A percentile compares a stretch with the other conserved stretches of the same genome.
These are phyloP conservation scores for Emydocephalus ijimae DNA, from an alignment of 2,113 vertebrate genomes.

Conservation along the genomic window DNA sequence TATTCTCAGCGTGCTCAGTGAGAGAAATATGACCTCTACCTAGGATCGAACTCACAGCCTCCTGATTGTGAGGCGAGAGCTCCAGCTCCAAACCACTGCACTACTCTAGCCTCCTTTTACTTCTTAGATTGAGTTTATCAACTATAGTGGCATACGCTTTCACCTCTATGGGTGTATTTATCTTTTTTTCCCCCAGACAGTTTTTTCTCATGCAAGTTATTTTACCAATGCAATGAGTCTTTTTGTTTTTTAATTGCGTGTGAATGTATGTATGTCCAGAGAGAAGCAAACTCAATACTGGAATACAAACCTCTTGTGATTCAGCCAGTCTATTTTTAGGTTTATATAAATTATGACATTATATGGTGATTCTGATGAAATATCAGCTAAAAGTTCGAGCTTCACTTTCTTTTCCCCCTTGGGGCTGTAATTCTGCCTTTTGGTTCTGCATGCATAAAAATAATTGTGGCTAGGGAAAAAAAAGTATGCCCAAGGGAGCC, in stretches of 20 bases:
- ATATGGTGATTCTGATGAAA: not conserved
- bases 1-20: no score
- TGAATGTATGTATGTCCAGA: not conserved
- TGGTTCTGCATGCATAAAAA: slow-evolving; percentile 14
- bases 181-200: not conserved
- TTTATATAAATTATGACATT: not conserved
- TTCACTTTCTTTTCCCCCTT: not conserved
- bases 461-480: not conserved
- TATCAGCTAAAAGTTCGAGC: not conserved
- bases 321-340: not conserved
- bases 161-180: not conserved
- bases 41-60: no score
- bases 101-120: no score
- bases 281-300: not conserved
- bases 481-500: not conserved
- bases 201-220: not conserved
- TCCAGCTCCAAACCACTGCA: no score
- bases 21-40: no score
- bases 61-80: no score
- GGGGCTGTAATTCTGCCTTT: not conserved
- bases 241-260: not conserved
- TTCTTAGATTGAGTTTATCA: not conserved
- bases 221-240: not conserved
- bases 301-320: not conserved
- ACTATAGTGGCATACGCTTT: not conserved